Evolutionary conservation across 2,888 invertebrate genomes (phyloP), one percentile per base, ranked within the genome.

Genomic region (Nezara viridula): DNA sequence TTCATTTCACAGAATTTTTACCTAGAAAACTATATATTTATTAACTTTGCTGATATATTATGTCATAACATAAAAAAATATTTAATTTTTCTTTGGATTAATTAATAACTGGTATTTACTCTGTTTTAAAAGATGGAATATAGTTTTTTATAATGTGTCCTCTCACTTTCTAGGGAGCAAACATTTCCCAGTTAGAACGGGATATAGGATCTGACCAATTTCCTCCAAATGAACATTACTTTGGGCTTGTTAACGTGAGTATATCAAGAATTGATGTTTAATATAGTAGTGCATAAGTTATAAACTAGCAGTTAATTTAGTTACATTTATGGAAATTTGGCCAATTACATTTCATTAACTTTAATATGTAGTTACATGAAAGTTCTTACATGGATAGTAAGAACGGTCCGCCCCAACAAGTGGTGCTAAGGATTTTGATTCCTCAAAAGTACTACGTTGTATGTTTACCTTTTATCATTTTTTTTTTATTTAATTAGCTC

Each of bases 131-230:
- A 60, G 12, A 60, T 60, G 7, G n/a, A n/a, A 55, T n/a, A n/a
- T 44, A 44, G 1, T 66, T 66, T 19, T 32, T 14, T 32, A 66
- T 66, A 27, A 27, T 60, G 27, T 66, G 16, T 66, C 32, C 66
- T 60, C 16, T 66, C 32, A 27, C 90, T 90, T 94, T 94, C 90
- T 93, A 98, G 99, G 99, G 99, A 95, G 98, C 98, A 94, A 99
- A 98, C 95, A 98, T 99, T 94, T 99, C 99, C 92, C 99, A 99
- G 94, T 94, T 99, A 94, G 99, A 99, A 95, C 97, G 98, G 95
- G 99, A 99, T 95, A 99, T 99, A 93, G 99, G 99, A 92, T 96
- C 98, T 92, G 99, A 99, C 94, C 98, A 98, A 93, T 98, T 99
- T 94, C 98, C 99, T 92, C 97, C 98, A 91, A 99, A 99, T 94